Evolutionary conservation across 2,797 vertebrate species (phyloP).

Genomic region (Sebastes nivosus): DNA sequence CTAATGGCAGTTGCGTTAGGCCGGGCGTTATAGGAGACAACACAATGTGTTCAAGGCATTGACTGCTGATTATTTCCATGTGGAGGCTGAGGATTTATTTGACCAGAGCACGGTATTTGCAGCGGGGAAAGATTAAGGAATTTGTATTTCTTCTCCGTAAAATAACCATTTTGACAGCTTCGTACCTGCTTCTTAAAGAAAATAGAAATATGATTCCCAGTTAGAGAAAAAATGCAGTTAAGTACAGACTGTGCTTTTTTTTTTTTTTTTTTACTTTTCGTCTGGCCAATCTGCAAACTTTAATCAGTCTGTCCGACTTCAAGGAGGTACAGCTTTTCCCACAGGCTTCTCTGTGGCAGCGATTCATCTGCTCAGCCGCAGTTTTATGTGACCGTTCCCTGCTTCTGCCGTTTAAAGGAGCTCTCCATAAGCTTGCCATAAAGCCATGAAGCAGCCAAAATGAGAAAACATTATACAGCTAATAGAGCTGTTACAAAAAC

Average conservation of each 20-base stretch:
- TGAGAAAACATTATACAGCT: conserved; percentile 69
- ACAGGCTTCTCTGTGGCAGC: conserved; percentile 49
- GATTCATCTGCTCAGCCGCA: conserved; percentile 49
- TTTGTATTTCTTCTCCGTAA: conserved; percentile 5
- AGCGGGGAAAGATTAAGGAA: conserved; percentile 37
- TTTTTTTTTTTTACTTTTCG: conserved; percentile 32
- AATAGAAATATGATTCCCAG: conserved; percentile 47
- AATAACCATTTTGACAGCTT: conserved; percentile 26
- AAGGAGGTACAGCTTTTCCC: conserved; percentile 58
- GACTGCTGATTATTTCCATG: conserved; percentile 72
- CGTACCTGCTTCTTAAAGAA: conserved; percentile 49
- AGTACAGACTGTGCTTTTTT: conserved; percentile 25
- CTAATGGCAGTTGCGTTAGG: conserved; percentile 70
- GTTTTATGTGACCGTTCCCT: conserved; percentile 60
- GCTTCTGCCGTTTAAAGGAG: conserved; percentile 60
- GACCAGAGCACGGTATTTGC: conserved; percentile 42
- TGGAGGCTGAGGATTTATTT: conserved; percentile 59
- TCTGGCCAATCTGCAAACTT: conserved; percentile 67
- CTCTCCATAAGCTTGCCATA: conserved; percentile 57
- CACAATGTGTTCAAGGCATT: conserved; percentile 63
- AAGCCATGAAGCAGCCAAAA: conserved; percentile 52
- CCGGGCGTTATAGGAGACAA: conserved; percentile 63
- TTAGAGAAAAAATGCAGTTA: conserved; percentile 3
- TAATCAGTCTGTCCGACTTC: conserved; percentile 73
- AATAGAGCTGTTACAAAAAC: conserved; percentile 72